Base-by-base conservation (phyloP, 2,888 invertebrate genomes). In the Pachymerium ferrugineum region DNA sequence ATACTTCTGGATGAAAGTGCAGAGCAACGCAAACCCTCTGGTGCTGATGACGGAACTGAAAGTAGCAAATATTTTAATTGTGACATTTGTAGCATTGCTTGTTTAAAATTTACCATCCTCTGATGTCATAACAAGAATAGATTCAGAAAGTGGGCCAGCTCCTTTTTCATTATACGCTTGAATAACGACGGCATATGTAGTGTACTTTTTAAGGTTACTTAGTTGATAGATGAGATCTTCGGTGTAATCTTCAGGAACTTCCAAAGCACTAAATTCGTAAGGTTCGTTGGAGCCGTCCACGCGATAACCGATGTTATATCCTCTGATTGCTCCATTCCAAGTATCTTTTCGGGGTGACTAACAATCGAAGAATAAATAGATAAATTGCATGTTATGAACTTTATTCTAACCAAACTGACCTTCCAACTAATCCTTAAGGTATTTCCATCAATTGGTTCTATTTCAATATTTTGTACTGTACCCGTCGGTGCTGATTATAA, bases 181-280 rank as follows among this genome's bases (percentile, higher is more conserved):
- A 35, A 71, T 35, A 35, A 71, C 38, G 10, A 71, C 35, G 22
- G 16, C 35, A 22, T 71, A 71, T 35, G 22, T 31, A 33, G 71
- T 71, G n/a, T 33, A 71, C 25, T 28, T 71, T 6, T 35, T 14
- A 16, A 71, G 35, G 35, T 71, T 35, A 28, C 35, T 35, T 1
- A 71, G n/a, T 35, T 71, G 71, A 25, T 35, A 71, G 19, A 71
- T 38, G 2, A 71, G 71, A 38, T 71, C 71, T 71, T 71, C 71
- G 4, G 71, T 38, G n/a, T 71, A 71, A 71, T 71, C 71, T 38
- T 71, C 71, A 19, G 71, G 71, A 12, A 71, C 71, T 71, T 71
- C 71, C n/a, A 71, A n/a, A 6, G 30, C 35, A 28, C 28, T 28
- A n/a, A 35, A 71, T 38, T 31, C 22, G 25, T 35, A 71, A 22